Evolutionary conservation across 1,140 invertebrate genomes (phyloP), one percentile per base, ranked within the genome.

Genomic region (Heliconius himera): DNA sequence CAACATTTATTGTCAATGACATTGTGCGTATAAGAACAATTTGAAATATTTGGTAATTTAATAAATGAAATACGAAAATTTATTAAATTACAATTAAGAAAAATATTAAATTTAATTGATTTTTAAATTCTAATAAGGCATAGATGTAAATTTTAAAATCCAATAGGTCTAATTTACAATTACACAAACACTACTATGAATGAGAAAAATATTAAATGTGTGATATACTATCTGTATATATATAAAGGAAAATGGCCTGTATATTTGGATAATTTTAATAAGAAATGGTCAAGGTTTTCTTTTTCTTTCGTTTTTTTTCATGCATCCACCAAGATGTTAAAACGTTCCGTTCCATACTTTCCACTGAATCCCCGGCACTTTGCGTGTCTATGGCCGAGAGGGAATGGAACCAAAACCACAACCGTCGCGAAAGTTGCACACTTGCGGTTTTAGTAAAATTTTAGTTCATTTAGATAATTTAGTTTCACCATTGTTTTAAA

Each of bases 61-160:
- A 22, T 66, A 66, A 26, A 66, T 66, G 16, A 66, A 26, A 29
- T 8, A 11, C 3, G 20, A 22, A 22, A 60, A 60, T 46, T 16
- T 16, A 16, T 46, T 46, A 16, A 0, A 46, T 3, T 20, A 60
- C n/a, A 8, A 9, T 60, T 51, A 51, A 51, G 18, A 18, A 0
- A 26, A 60, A 60, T 60, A 11, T 66, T 66, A 66, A 60, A 22
- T 60, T 22, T 13, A 3, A 66, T 29, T 29, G 22, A 4, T 66
- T 66, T 66, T 29, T 66, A 29, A 66, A 66, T 66, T 66, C 60
- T 66, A 66, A 66, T 66, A 66, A 66, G 60, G 60, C 60, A 66
- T 29, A 66, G 60, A 66, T 66, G 60, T 66, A 66, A 26, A 66
- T 16, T 66, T 66, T 66, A 66, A 29, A 66, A 11, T 26, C 26